These are phyloP conservation scores for Micrasema longulum DNA, from an alignment of 1,140 invertebrate genomes.

Conservation along the genomic window DNA sequence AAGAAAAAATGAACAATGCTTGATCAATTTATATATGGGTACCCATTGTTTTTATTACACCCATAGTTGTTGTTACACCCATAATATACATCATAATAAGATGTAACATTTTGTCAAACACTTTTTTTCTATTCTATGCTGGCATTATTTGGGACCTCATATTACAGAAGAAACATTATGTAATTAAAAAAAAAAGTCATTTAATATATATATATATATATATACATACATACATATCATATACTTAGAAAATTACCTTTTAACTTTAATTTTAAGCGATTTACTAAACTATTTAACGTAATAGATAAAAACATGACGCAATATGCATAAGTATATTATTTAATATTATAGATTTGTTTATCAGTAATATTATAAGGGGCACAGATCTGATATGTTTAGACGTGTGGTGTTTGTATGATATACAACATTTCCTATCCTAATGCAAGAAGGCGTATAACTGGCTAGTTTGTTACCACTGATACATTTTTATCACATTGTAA, in stretches of 20 bases:
- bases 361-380: constrained; percentile 64
- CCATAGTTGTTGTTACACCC: too few species aligned
- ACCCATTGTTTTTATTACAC: too few species aligned
- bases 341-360: constrained; percentile 61
- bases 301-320: constrained; percentile 55
- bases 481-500: constrained; percentile 65
- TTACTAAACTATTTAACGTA: constrained; percentile 52
- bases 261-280: constrained; percentile 43
- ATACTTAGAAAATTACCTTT: constrained; percentile 22
- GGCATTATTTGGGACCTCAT: constrained; percentile 19
- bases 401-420: constrained; percentile 69
- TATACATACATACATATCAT: background rate
- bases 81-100: too few species aligned
- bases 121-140: constrained; percentile 1
- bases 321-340: constrained; percentile 61
- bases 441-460: constrained; percentile 63
- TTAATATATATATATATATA: constrained; percentile 14
- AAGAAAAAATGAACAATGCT: too few species aligned
- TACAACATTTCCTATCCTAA: constrained; percentile 57
- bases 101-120: too few species aligned
- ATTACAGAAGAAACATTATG: background rate
- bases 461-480: constrained; percentile 62
- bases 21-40: too few species aligned
- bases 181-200: constrained; percentile 18
- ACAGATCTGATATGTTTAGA: constrained; percentile 72